Conservation (phyloP, 2,888 invertebrate genomes). For the Clunio marinus region DNA sequence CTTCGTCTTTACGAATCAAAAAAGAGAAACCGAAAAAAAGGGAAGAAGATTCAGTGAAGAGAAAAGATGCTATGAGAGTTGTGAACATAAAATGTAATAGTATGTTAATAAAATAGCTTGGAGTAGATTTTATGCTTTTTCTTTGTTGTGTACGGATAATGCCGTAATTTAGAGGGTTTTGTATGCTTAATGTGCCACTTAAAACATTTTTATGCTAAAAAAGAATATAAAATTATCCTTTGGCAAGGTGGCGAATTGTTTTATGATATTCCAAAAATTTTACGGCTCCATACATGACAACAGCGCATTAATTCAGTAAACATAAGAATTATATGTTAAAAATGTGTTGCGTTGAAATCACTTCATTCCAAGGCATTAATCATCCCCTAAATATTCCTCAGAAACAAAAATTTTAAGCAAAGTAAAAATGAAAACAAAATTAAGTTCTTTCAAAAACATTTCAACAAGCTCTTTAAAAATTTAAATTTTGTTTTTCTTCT, state of each 20-base stretch:
- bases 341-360: conserved; percentile 38
- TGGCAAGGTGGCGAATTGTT: conserved; percentile 39
- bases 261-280: conserved; percentile 34
- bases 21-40: not conserved
- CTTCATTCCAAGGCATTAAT: conserved; percentile 32
- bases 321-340: conserved; percentile 35
- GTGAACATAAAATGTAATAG: conserved; percentile 32
- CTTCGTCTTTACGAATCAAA: conserved; percentile 8
- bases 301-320: conserved; percentile 38
- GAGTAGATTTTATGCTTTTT: conserved; percentile 39
- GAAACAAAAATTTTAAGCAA: conserved; percentile 18
- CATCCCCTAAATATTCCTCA: conserved; percentile 23
- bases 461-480: conserved; percentile 15
- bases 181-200: conserved; percentile 39
- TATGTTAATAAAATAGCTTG: conserved; percentile 39
- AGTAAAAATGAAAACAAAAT: conserved; percentile 11
- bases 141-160: conserved; percentile 35
- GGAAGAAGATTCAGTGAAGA: not conserved
- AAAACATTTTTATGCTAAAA: conserved; percentile 38
- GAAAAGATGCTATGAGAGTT: not conserved
- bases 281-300: conserved; percentile 38
- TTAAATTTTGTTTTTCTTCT: conserved; percentile 1
- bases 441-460: conserved; percentile 10
- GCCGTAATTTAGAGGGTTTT: conserved; percentile 38
- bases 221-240: conserved; percentile 39